Evolutionary conservation across 2,113 vertebrate genomes (phyloP), one percentile per base, ranked within the genome.

Genomic region (Gallinago undulata): DNA sequence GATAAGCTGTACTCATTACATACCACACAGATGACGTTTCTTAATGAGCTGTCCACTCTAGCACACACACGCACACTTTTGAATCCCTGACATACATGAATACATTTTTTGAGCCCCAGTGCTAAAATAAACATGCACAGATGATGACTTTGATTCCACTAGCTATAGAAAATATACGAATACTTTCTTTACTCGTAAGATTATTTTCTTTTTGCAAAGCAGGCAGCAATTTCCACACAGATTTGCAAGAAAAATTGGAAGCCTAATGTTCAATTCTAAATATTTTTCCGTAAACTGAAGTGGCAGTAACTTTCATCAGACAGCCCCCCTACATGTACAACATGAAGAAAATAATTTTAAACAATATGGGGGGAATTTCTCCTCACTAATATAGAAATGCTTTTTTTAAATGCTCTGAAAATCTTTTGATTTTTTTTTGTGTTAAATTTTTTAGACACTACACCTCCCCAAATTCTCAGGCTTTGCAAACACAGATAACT

Each of bases 121-220:
- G 78, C 91, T 95, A 59, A 80, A 94, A 92, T 85, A 96, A 95
- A 92, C 59, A 95, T 48, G 75, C 89, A 96, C 37, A 66, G 79
- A 96, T 55, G 31, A 77, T 90, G 78, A 96, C 93, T 88, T 79
- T 91, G 57, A 88, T 97, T 97, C 95, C 87, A 91, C 80, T 96
- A 93, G 86, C 69, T 97, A 93, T 85, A 76, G 64, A 77, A 97
- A 87, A 83, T 53, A 93, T 47, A 62, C 93, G 35, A 97, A 94
- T 69, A 60, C 9, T 94, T 79, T 79, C 45, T 62, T 79, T 86
- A 48, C 7, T 89, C 53, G 37, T 67, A 35, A 80, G 41, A 69
- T 87, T 24, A 3, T 43, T 37, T 30, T 89, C 92, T 84, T 92
- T 81, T 63, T 94, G 28, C 23, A 92, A 39, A 92, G 73, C 33